phyloP scores from a whole-genome alignment of 2,113 vertebrate species.

The Mesembrinibis cayennensis region DNA sequence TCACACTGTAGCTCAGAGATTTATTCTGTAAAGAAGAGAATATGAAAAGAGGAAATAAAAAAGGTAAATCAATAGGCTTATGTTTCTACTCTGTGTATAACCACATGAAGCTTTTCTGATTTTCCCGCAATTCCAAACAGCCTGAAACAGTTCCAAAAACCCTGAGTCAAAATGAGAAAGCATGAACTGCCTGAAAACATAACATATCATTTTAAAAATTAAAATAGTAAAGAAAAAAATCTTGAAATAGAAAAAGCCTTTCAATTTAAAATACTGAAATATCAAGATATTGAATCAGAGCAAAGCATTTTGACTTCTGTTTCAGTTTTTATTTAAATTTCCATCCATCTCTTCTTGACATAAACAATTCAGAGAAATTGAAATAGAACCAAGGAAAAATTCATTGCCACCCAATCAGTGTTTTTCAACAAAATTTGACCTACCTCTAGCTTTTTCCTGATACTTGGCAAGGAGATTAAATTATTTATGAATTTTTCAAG shows the following conservation, averaged over 20 bases:
- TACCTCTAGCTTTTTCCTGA: neutral
- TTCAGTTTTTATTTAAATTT: conserved; percentile 40
- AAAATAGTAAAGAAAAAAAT: neutral
- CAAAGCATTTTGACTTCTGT: conserved; percentile 6
- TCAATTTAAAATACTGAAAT: conserved; percentile 13
- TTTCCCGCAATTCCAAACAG: neutral
- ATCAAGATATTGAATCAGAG: conserved; percentile 25
- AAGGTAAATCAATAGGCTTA: neutral
- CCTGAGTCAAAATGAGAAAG: neutral
- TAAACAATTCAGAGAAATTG: neutral
- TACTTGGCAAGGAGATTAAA: neutral
- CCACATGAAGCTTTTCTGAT: neutral
- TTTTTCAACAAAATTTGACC: neutral
- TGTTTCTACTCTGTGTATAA: conserved; percentile 10
- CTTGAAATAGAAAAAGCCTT: conserved; percentile 18
- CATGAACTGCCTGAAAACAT: neutral
- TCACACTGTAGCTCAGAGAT: neutral
- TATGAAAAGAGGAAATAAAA: conserved; percentile 34
- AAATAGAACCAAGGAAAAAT: conserved; percentile 15
- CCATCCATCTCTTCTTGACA: conserved; percentile 17
- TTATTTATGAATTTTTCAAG: conserved; percentile 2
- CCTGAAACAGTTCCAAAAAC: conserved; percentile 18
- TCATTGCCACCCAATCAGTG: neutral
- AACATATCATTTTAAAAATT: neutral
- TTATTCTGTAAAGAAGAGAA: conserved; percentile 9